A percentile compares a stretch with the other conserved stretches of the same genome.
phyloP scores from a whole-genome alignment of 2,888 invertebrate species.

The Griposia aprilina region DNA sequence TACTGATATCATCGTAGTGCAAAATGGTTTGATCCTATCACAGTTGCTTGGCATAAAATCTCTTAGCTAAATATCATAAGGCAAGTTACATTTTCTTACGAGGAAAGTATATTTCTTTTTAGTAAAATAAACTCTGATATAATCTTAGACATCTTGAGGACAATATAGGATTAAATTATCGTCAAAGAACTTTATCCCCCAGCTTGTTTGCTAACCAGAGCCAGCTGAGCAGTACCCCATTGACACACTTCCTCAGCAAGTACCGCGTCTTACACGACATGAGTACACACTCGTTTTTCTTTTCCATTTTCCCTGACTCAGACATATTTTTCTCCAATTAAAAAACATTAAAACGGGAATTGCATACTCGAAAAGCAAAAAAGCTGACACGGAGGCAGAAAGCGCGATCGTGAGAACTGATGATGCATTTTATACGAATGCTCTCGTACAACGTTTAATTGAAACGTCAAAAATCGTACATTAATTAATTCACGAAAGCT shows the following conservation, averaged over 20 bases:
- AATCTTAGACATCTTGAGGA: conserved; percentile 13
- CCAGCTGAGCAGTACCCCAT: conserved; percentile 28
- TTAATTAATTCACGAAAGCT: conserved; percentile 62
- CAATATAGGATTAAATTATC: conserved; percentile 35
- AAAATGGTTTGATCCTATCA: conserved; percentile 34
- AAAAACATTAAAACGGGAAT: conserved; percentile 27
- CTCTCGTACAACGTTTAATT: conserved; percentile 57
- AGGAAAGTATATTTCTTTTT: neutral
- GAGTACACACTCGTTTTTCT: conserved; percentile 53
- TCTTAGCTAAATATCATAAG: conserved; percentile 1
- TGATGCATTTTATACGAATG: conserved; percentile 52
- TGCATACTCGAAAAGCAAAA: conserved; percentile 36
- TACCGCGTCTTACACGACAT: conserved; percentile 34
- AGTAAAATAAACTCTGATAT: conserved; percentile 19
- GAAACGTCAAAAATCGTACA: conserved; percentile 64
- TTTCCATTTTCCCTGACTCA: conserved; percentile 21
- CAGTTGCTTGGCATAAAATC: neutral
- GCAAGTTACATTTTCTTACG: neutral
- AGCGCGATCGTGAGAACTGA: conserved; percentile 43
- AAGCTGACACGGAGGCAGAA: conserved; percentile 44
- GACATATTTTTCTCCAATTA: conserved; percentile 36
- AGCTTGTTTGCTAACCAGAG: conserved; percentile 50
- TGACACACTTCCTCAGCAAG: conserved; percentile 55
- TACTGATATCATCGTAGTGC: neutral
- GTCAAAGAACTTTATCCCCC: conserved; percentile 39